These are phyloP conservation scores for Nannobrachium achirus DNA, from an alignment of 2,113 vertebrate genomes.

Conservation along the genomic window DNA sequence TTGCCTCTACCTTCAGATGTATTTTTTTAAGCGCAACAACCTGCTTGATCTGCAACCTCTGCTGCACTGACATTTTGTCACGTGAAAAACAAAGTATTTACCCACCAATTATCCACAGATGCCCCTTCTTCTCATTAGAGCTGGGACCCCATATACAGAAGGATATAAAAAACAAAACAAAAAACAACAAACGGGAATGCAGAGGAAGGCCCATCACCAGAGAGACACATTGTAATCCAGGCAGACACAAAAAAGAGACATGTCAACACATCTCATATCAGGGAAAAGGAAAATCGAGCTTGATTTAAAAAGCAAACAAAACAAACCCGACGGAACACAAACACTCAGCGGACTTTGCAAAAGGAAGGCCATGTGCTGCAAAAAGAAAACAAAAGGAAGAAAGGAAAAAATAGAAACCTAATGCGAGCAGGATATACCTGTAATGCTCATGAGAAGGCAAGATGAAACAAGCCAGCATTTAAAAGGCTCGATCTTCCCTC, in stretches of 20 bases:
- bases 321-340: conserved; percentile 69
- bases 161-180: conserved; percentile 53
- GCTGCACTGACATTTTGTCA: conserved; percentile 68
- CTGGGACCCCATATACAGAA: conserved; percentile 26
- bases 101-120: conserved; percentile 75
- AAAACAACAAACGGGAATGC: conserved; percentile 47
- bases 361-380: conserved; percentile 38
- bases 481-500: conserved; percentile 64
- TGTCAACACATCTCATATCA: conserved; percentile 31
- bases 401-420: conserved; percentile 33
- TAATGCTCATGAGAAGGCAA: conserved; percentile 52
- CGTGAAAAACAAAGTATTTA: conserved; percentile 71
- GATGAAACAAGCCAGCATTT: conserved; percentile 72
- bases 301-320: conserved; percentile 78
- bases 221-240: conserved; percentile 61
- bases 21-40: conserved; percentile 54
- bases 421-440: conserved; percentile 55
- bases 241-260: conserved; percentile 53
- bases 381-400: too few relatives aligned
- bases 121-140: conserved; percentile 67
- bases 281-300: conserved; percentile 62
- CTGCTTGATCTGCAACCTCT: conserved; percentile 59
- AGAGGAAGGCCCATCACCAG: conserved; percentile 58
- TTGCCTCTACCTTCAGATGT: conserved; percentile 45
- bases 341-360: conserved; percentile 59